phyloP scores from a whole-genome alignment of 2,888 invertebrate genomes.

The Drosophila merina region DNA sequence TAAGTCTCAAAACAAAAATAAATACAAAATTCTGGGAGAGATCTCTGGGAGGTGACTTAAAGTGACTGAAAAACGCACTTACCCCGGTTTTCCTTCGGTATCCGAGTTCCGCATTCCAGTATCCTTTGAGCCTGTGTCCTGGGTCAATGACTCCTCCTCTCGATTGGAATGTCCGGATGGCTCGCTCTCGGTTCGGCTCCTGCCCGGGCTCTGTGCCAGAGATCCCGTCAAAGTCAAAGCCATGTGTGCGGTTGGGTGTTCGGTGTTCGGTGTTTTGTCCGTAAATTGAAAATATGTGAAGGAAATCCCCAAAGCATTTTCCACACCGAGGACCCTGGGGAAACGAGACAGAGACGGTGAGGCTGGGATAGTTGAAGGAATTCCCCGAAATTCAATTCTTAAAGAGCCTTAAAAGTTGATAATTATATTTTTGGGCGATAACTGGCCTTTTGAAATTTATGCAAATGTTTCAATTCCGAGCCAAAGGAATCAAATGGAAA shows the following conservation, averaged over 20 bases:
- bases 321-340: background rate
- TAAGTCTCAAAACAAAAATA: constrained; percentile 14
- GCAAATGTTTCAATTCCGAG: constrained; percentile 21
- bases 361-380: constrained; percentile 14
- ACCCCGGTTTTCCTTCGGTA: background rate
- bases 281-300: constrained; percentile 62
- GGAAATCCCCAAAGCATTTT: constrained; percentile 28
- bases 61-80: background rate
- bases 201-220: constrained; percentile 8
- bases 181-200: background rate
- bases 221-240: constrained; percentile 29
- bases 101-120: constrained; percentile 14
- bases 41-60: no score
- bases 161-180: background rate
- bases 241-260: constrained; percentile 1
- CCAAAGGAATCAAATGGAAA: constrained; percentile 31
- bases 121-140: background rate
- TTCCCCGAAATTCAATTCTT: constrained; percentile 26
- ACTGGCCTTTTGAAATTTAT: constrained; percentile 9
- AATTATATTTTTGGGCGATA: background rate
- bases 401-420: background rate
- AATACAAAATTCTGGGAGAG: background rate
- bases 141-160: background rate
- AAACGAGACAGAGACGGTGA: background rate
- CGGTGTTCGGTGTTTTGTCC: background rate